A percentile compares a stretch with the other conserved stretches of the same genome.
phyloP scores from a whole-genome alignment of 2,797 vertebrate species.

The Chiroxiphia lanceolata region DNA sequence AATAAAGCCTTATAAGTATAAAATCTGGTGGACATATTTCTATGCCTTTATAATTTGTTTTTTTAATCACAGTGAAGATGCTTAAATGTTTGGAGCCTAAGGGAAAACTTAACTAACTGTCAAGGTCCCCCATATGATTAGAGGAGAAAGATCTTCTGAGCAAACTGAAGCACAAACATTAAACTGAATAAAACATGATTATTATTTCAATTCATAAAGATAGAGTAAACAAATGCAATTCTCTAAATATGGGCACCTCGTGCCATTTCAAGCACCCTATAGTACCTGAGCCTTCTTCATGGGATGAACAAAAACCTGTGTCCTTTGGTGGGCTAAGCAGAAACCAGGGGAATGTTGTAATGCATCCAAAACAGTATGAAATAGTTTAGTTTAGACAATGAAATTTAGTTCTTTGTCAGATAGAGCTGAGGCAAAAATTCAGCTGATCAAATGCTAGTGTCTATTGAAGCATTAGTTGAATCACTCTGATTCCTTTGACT shows the following conservation, averaged over 20 bases:
- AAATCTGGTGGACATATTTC: neutral
- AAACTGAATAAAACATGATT: neutral
- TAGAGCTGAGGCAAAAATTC: neutral
- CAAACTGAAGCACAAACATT: neutral
- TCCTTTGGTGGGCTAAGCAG: neutral
- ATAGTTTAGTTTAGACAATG: neutral
- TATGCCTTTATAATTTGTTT: neutral
- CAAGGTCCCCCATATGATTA: neutral
- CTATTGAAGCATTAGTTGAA: neutral
- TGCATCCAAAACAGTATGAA: neutral
- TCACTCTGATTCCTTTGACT: neutral
- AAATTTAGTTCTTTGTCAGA: neutral
- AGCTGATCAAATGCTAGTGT: neutral
- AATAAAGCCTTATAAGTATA: neutral
- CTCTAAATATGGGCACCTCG: accelerated
- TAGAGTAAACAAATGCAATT: neutral
- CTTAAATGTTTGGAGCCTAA: neutral
- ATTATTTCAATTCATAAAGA: neutral
- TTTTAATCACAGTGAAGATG: neutral
- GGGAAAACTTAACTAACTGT: neutral
- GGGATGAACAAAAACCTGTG: neutral
- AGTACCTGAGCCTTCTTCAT: neutral
- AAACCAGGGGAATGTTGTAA: neutral
- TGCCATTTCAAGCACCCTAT: neutral
- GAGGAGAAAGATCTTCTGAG: neutral